Evolutionary conservation across 2,888 invertebrate genomes (phyloP), one percentile per base, ranked within the genome.

Genomic region (Apotomis betuletana): DNA sequence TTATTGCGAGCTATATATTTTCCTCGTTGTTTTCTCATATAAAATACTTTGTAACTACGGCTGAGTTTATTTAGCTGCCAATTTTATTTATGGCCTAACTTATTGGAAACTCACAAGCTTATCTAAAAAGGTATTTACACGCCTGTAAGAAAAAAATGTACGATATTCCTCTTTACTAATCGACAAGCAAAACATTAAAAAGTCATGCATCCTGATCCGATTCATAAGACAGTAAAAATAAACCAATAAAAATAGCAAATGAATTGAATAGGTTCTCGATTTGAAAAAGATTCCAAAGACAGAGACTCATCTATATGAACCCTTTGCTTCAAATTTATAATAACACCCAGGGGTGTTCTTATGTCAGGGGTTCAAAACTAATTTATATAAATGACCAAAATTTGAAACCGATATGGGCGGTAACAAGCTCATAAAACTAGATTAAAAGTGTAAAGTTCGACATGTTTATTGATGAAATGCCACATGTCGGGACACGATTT

Each of bases 91-190:
- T 44, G 5, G 41, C 41, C 44, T 54, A n/a, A 44, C 8, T 4
- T 55, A 64, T 64, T 64, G 64, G 55, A 64, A 55, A 44, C 55
- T 15, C 44, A 62, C 13, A 62, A 36, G 62, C 36, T 44, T 27
- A 49, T 49, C 49, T 8, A 49, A 12, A 1, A 5, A 44, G 44
- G 5, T 49, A 49, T 49, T 6, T 10, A 49, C 10, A 49, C 9
- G 8, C 6, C 49, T 0, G 3, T 9, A 1, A 41, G 5, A 41
- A 41, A 41, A 5, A 41, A 41, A 0, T 41, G 41, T 4, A 41
- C 41, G 0, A 6, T 27, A 2, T 27, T 15, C 1, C 27, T 27
- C 27, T 27, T 27, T 2, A 27, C 27, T 27, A 27, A 27, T 41
- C 41, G 41, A 41, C 41, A 41, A 41, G 41, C 27, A 27, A 27